phyloP scores from a whole-genome alignment of 2,888 invertebrate species.

The Lathronympha strigana region DNA sequence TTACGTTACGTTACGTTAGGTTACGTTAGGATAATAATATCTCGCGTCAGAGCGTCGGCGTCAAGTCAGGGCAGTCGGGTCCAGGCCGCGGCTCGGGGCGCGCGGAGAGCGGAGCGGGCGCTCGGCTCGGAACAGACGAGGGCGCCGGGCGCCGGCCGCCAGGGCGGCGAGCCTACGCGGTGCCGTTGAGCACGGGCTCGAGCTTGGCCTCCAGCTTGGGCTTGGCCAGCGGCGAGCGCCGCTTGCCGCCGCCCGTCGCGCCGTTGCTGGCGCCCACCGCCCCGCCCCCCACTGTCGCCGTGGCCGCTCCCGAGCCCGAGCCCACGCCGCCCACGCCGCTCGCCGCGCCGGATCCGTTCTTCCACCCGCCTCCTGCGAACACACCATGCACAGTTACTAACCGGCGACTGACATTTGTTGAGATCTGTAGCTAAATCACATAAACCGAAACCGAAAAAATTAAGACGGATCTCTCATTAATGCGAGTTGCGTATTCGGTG shows the following conservation, averaged over 20 bases:
- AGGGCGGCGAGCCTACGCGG: slow-evolving; percentile 68
- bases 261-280: slow-evolving; percentile 45
- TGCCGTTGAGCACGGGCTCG: slow-evolving; percentile 88
- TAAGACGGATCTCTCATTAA: background rate
- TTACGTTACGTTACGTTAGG: slow-evolving; percentile 50
- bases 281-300: slow-evolving; percentile 42
- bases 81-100: slow-evolving; percentile 35
- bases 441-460: background rate
- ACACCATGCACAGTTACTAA: background rate
- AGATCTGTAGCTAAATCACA: background rate
- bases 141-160: slow-evolving; percentile 27
- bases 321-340: slow-evolving; percentile 45
- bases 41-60: slow-evolving; percentile 43
- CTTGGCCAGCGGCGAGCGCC: slow-evolving; percentile 76
- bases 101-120: slow-evolving; percentile 37
- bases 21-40: slow-evolving; percentile 52
- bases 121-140: slow-evolving; percentile 41
- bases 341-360: slow-evolving; percentile 65
- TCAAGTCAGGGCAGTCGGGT: slow-evolving; percentile 46
- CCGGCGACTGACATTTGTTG: no score
- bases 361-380: slow-evolving; percentile 74
- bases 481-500: background rate
- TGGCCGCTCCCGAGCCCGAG: slow-evolving; percentile 44
- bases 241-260: slow-evolving; percentile 51
- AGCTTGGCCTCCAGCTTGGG: slow-evolving; percentile 64